Evolutionary conservation across 2,113 vertebrate species (phyloP), one percentile per base, ranked within the genome.

Genomic region (Heterocephalus glaber): DNA sequence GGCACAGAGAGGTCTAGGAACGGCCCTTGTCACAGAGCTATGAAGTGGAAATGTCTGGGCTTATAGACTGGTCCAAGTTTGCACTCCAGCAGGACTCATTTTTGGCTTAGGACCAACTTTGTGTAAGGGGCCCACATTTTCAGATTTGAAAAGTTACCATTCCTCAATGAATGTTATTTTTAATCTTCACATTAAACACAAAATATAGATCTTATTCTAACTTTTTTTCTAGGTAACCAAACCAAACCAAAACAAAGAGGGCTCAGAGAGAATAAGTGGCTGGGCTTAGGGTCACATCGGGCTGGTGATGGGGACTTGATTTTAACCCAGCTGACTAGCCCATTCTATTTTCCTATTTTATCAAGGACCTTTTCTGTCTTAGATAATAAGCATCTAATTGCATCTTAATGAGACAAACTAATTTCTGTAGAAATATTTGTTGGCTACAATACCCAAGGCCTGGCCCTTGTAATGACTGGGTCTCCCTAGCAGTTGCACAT

Each of bases 331-430:
- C 76, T 70, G 30, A 60, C 28, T 0, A 72, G 54, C 24, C 70
- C 66, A 20, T 41, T 88, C 22, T 44, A n/a, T 80, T 81, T 61
- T 30, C 44, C 52, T 93, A 63, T 92, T 93, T 94, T 88, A 63
- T 65, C 22, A 70, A 65, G 79, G 54, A 17, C 61, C 54, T 65
- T 60, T 85, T 94, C 52, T 88, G 47, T 88, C 38, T 79, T 74
- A 72, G 58, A 76, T 89, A 96, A 96, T 86, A 70, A 92, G n/a
- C 72, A 89, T 94, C 86, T 77, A 81, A 86, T 92, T 49, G 66
- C 41, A 96, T 66, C 92, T 94, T 95, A 97, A 97, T 90, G 54
- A 96, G 89, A 81, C 58, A 77, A 81, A 95, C 58, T 66, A 65
- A 94, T 72, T 88, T 70, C 72, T 70, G 20, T 35, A 74, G 89